Evolutionary conservation across 2,888 invertebrate genomes (phyloP), one percentile per base, ranked within the genome.

Genomic region (Lasioglossum zephyrum): DNA sequence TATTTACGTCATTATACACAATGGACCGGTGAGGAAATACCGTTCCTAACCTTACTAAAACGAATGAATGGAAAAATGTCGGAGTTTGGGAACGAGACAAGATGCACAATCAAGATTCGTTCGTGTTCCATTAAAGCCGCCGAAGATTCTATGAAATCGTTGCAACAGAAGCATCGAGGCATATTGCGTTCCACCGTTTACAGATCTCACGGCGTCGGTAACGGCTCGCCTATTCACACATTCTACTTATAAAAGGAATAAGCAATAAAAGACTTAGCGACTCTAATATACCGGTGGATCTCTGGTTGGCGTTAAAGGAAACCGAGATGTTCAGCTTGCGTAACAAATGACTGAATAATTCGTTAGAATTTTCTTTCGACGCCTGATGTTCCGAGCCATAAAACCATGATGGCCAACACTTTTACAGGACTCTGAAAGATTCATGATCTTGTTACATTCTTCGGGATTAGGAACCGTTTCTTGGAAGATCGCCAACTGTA

Each of bases 101-200:
- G 44, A 44, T 41, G n/a, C 26, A 72, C 44, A n/a, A 26, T 73
- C 11, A 18, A 22, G 47, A 73, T 49, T 31, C 36, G 8, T 73
- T 63, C 76, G 44, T 66, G 13, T 66, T n/a, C 44, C 76, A 47
- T 63, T 31, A 63, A 44, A 9, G 26, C 8, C 18, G 44, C 60
- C 63, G 31, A 44, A 22, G 63, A 63, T 76, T 36, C 44, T 60
- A 75, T 75, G 41, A 22, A 41, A 57, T 13, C 70, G n/a, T 41
- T 26, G 49, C 49, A 36, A 73, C 73, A 70, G 70, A 57, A 41
- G 69, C 36, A 69, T 13, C n/a, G 57, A 70, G 18, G 18, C 13
- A 16, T n/a, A 31, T 80, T 70, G 53, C 53, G 39, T 44, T 53
- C 39, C 80, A 76, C 44, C 76, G 31, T 73, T 73, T 63, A 79